Percentiles rank a stretch among this genome's conserved stretches.
phyloP scores from a whole-genome alignment of 2,113 vertebrate species.

The Scolopax mira region DNA sequence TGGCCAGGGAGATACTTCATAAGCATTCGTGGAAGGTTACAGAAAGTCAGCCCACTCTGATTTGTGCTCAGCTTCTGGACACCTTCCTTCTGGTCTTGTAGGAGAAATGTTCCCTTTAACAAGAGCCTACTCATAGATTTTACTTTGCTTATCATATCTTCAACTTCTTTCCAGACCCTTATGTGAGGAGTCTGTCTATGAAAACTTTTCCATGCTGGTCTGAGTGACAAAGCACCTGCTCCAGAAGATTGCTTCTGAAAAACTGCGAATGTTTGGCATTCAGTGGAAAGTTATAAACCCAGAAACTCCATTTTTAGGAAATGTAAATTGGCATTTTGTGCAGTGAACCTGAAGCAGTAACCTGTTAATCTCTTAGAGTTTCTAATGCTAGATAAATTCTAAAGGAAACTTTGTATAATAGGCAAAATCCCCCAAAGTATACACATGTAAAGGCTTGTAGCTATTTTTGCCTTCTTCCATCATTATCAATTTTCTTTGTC shows the following conservation, averaged over 20 bases:
- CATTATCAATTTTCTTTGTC: slow-evolving; percentile 55
- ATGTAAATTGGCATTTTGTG: neutral
- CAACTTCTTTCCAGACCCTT: neutral
- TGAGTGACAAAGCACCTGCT: neutral
- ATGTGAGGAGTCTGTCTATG: neutral
- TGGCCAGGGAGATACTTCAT: neutral
- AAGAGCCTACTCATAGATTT: neutral
- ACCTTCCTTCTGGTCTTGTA: neutral
- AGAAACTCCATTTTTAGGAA: neutral
- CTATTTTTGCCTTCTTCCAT: slow-evolving; percentile 34
- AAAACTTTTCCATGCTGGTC: neutral
- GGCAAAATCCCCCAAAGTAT: neutral
- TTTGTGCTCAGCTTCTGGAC: neutral
- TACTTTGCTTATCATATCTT: neutral
- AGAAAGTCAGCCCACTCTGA: neutral
- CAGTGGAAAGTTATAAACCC: neutral
- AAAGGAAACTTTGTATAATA: neutral
- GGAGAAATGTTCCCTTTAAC: neutral
- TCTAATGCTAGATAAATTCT: neutral
- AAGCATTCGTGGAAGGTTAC: neutral
- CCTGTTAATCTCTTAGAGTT: neutral
- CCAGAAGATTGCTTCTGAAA: neutral
- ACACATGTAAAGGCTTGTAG: neutral
- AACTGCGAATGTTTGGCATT: neutral
- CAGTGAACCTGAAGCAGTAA: neutral